Percentiles rank a stretch among this genome's conserved stretches.
Conservation (phyloP, 1,140 invertebrate species). For the Drosophila pseudoobscura region DNA sequence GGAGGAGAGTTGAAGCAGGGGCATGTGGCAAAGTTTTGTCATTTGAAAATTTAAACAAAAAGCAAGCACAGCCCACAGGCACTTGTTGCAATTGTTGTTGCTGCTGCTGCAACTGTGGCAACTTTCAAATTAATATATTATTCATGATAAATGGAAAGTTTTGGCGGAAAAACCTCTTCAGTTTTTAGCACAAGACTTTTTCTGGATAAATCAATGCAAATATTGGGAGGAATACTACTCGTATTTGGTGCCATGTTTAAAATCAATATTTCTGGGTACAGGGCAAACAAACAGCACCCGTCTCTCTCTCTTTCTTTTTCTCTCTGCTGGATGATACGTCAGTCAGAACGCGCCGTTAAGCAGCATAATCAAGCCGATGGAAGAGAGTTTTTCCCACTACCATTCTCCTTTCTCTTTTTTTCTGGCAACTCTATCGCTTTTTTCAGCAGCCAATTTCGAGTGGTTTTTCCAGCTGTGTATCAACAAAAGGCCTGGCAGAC, state of each 20-base stretch:
- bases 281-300: background rate
- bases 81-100: conserved; percentile 35
- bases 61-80: conserved; percentile 50
- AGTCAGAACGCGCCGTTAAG: conserved; percentile 63
- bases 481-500: too few species aligned
- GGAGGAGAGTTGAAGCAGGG: background rate
- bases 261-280: conserved; percentile 35
- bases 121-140: conserved; percentile 65
- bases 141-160: conserved; percentile 68
- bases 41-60: conserved; percentile 76
- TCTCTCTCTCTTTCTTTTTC: too few species aligned
- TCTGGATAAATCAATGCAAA: conserved; percentile 17
- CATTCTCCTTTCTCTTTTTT: conserved; percentile 17
- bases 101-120: conserved; percentile 45
- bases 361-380: conserved; percentile 57
- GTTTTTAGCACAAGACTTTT: conserved; percentile 10
- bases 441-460: background rate
- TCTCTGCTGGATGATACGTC: conserved; percentile 29
- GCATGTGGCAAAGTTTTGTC: conserved; percentile 75
- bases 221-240: background rate
- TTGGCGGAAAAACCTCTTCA: background rate
- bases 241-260: conserved; percentile 6
- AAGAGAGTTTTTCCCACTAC: conserved; percentile 22
- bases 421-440: conserved; percentile 19
- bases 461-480: too few species aligned